A percentile compares a stretch with the other conserved stretches of the same genome.
Conservation (phyloP, 37 sponge, comb jelly and placozoan species). For the Hexactinellida sp. region DNA sequence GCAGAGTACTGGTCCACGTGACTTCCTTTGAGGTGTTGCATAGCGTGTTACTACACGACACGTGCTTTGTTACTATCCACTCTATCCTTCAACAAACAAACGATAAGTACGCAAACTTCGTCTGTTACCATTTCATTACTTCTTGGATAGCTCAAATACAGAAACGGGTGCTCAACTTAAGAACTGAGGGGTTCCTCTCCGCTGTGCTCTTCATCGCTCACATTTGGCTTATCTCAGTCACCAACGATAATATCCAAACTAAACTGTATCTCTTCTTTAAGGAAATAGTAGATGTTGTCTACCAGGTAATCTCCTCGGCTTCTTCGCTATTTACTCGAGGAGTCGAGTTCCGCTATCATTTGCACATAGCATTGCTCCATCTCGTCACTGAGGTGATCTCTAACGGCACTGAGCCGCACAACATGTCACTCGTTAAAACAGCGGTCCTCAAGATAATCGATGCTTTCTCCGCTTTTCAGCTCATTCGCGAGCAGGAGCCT, state of each 20-base stretch:
- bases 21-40: neutral
- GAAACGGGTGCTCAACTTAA: neutral
- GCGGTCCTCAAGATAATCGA: neutral
- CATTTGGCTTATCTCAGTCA: neutral
- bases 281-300: neutral
- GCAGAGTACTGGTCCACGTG: neutral
- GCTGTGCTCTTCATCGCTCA: neutral
- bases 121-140: neutral
- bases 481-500: neutral
- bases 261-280: neutral
- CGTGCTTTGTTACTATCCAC: neutral
- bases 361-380: neutral
- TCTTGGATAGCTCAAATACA: neutral
- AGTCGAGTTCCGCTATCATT: neutral
- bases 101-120: neutral
- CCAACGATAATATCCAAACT: neutral
- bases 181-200: constrained; percentile 1
- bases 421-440: neutral
- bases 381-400: neutral
- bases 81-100: neutral
- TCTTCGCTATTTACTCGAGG: neutral
- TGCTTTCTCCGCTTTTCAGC: neutral
- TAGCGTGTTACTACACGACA: neutral
- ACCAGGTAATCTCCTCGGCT: neutral
- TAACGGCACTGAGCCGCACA: neutral